These are phyloP conservation scores for Oeneis ivallda DNA, from an alignment of 2,888 invertebrate genomes.

Conservation along the genomic window DNA sequence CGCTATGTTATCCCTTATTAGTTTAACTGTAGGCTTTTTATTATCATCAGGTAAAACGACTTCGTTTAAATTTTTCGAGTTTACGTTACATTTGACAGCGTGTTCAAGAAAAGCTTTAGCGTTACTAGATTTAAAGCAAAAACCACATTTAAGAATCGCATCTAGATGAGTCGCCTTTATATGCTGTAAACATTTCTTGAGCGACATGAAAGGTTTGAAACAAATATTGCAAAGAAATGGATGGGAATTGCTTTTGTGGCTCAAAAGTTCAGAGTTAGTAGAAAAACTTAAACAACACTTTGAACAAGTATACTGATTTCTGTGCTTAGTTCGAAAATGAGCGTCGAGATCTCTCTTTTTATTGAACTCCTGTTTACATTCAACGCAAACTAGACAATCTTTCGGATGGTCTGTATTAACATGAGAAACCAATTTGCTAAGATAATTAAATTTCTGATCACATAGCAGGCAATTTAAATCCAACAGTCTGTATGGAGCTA, in stretches of 20 bases:
- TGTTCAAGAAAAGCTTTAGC: constrained; percentile 41
- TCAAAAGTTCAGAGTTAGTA: constrained; percentile 47
- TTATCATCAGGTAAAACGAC: constrained; percentile 44
- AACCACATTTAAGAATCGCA: constrained; percentile 51
- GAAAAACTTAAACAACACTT: constrained; percentile 52
- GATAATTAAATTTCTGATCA: constrained; percentile 57
- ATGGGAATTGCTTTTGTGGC: constrained; percentile 56
- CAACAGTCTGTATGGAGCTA: constrained; percentile 57
- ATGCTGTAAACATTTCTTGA: constrained; percentile 52
- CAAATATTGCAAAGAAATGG: constrained; percentile 59
- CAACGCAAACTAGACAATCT: constrained; percentile 59
- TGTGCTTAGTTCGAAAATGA: constrained; percentile 60
- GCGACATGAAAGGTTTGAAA: constrained; percentile 53
- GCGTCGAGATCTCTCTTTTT: constrained; percentile 60
- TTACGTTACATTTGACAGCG: constrained; percentile 29
- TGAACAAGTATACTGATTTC: constrained; percentile 33
- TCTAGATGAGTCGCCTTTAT: constrained; percentile 53
- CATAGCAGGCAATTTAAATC: constrained; percentile 61
- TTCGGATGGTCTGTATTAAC: constrained; percentile 59
- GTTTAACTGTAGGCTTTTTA: constrained; percentile 51
- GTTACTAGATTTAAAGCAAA: constrained; percentile 51
- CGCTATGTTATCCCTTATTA: constrained; percentile 57
- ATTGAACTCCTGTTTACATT: constrained; percentile 60
- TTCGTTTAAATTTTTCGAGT: constrained; percentile 21
- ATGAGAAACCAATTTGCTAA: constrained; percentile 59